A percentile compares a stretch with the other conserved stretches of the same genome.
These are phyloP conservation scores for Collichthys lucidus DNA, from an alignment of 2,113 vertebrate genomes.

Conservation along the genomic window DNA sequence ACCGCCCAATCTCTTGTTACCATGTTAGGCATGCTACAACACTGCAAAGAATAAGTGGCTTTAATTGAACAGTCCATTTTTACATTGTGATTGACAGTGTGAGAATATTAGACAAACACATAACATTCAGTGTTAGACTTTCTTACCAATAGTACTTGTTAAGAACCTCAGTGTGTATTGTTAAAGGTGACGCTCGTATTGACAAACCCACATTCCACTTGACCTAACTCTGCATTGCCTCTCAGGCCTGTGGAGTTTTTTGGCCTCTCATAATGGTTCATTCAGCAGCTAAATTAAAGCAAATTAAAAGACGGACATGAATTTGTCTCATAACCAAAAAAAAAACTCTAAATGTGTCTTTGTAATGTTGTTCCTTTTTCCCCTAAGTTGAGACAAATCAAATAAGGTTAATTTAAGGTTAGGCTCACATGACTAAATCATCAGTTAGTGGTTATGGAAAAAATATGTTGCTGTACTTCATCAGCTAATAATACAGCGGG, in stretches of 20 bases:
- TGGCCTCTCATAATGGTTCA: no score
- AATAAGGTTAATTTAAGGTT: background rate
- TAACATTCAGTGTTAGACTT: background rate
- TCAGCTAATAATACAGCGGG: conserved; percentile 9
- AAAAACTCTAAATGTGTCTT: no score
- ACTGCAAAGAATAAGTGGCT: background rate
- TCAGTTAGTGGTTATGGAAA: background rate
- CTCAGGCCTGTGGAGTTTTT: background rate
- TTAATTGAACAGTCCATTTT: background rate
- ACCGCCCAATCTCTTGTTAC: background rate
- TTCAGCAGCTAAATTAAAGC: background rate
- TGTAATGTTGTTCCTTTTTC: no score
- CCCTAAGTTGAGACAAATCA: background rate
- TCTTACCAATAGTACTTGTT: no score
- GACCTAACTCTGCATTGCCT: background rate
- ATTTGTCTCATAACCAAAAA: background rate
- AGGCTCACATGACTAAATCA: background rate
- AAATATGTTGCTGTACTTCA: background rate
- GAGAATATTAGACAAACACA: background rate
- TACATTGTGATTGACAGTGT: background rate
- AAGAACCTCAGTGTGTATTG: background rate
- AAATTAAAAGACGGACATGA: background rate
- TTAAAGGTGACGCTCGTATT: background rate
- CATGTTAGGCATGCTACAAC: background rate
- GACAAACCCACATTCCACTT: background rate